A percentile compares a stretch with the other conserved stretches of the same genome.
Evolutionary conservation across 2,888 invertebrate genomes (phyloP).

Genomic region (Atethmia centrago): DNA sequence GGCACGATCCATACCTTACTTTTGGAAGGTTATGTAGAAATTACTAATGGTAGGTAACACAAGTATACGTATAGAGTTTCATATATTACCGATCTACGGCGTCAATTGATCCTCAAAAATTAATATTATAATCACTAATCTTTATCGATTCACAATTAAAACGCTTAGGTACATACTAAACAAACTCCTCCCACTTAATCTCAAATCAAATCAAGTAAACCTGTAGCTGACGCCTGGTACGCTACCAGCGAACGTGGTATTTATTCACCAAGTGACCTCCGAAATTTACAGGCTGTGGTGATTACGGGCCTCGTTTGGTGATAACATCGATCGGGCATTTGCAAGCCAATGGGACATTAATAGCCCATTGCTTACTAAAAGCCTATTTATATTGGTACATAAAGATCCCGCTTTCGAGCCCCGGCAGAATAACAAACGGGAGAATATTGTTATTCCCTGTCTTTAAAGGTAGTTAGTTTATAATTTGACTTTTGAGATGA

Average conservation of each 20-base stretch:
- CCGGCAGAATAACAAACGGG: slow-evolving; percentile 55
- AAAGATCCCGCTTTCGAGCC: slow-evolving; percentile 56
- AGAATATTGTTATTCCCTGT: slow-evolving; percentile 49
- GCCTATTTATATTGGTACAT: slow-evolving; percentile 66
- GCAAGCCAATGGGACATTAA: slow-evolving; percentile 65
- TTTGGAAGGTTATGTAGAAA: neutral
- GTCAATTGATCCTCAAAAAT: no score
- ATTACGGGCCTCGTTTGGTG: slow-evolving; percentile 64
- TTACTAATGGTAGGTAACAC: no score
- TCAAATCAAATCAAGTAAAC: slow-evolving; percentile 14
- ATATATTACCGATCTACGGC: no score
- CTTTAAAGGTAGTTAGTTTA: slow-evolving; percentile 41
- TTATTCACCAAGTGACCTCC: slow-evolving; percentile 64
- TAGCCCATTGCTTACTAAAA: slow-evolving; percentile 67
- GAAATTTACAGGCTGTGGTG: slow-evolving; percentile 67
- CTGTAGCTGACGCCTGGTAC: slow-evolving; percentile 52
- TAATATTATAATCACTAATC: no score
- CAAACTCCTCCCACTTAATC: no score
- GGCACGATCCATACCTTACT: neutral
- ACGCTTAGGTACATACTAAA: no score
- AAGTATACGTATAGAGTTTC: neutral
- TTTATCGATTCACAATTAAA: no score
- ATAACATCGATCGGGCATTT: slow-evolving; percentile 68
- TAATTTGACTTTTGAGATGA: slow-evolving; percentile 37
- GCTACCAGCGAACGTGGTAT: slow-evolving; percentile 63